Evolutionary conservation across 64 coral and sea anemone genomes (phyloP).

Genomic region (Porites lutea): DNA sequence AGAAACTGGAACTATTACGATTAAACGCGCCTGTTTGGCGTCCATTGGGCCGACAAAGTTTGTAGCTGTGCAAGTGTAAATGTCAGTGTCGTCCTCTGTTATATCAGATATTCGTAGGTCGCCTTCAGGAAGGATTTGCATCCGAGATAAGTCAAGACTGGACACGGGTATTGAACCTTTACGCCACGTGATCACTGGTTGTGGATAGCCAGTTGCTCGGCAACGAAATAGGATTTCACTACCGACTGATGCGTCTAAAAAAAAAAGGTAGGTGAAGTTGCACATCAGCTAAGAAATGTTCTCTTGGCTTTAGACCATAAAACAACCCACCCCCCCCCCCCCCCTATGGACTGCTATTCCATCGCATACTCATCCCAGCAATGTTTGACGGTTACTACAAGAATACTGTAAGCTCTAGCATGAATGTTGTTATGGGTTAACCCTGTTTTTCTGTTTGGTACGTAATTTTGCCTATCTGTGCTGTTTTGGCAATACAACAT

Average conservation of each 20-base stretch:
- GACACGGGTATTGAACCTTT: conserved; percentile 54
- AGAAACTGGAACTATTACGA: conserved; percentile 58
- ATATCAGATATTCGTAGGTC: conserved; percentile 62
- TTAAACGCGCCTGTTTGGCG: conserved; percentile 30
- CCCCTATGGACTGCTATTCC: too few species aligned
- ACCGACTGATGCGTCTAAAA: conserved; percentile 53
- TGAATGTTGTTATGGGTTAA: too few species aligned
- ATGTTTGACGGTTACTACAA: too few species aligned
- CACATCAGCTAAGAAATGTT: too few species aligned
- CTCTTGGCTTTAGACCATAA: too few species aligned
- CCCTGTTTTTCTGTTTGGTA: too few species aligned
- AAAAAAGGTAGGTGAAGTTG: background rate
- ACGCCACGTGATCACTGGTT: conserved; percentile 66
- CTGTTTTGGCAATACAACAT: too few species aligned
- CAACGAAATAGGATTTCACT: conserved; percentile 63
- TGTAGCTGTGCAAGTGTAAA: conserved; percentile 68
- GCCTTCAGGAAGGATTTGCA: conserved; percentile 60
- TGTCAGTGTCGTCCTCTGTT: conserved; percentile 40
- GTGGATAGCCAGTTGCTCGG: conserved; percentile 67
- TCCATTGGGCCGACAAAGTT: conserved; percentile 61
- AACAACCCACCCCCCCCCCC: too few species aligned
- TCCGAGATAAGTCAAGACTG: conserved; percentile 32
- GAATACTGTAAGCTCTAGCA: too few species aligned
- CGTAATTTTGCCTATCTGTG: too few species aligned
- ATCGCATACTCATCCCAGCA: too few species aligned